Evolutionary conservation across 2,113 vertebrate species (phyloP).

Genomic region (Zosterops hypoxanthus): DNA sequence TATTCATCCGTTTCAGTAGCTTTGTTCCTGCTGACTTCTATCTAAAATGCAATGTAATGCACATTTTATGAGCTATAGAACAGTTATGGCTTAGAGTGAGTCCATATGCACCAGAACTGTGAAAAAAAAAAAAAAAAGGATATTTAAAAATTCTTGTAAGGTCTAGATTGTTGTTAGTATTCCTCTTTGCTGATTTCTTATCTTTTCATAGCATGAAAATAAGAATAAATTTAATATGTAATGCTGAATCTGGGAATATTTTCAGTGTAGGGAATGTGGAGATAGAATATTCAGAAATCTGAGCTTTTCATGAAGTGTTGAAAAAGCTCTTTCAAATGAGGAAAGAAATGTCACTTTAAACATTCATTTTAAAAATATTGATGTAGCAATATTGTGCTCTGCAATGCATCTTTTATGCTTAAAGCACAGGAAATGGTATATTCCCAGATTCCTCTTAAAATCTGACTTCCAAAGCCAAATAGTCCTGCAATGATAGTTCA

Average conservation of each 20-base stretch:
- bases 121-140: rapidly evolving
- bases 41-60: neutral
- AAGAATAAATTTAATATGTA: neutral
- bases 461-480: neutral
- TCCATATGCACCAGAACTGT: neutral
- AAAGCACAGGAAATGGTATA: neutral
- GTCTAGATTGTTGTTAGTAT: neutral
- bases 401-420: neutral
- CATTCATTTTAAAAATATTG: neutral
- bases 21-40: slow-evolving; percentile 44
- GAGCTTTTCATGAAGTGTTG: neutral
- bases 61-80: slow-evolving; percentile 18
- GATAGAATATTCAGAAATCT: neutral
- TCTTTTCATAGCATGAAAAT: neutral
- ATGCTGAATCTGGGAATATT: neutral
- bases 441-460: neutral
- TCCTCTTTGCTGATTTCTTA: neutral
- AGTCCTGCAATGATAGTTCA: neutral
- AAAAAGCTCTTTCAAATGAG: neutral
- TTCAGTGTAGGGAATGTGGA: neutral
- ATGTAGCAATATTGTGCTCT: neutral
- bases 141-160: neutral
- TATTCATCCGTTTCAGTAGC: slow-evolving; percentile 17
- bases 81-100: neutral
- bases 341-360: slow-evolving; percentile 1